Conservation (phyloP, 2,113 vertebrate species). For the Xiphias gladius region DNA sequence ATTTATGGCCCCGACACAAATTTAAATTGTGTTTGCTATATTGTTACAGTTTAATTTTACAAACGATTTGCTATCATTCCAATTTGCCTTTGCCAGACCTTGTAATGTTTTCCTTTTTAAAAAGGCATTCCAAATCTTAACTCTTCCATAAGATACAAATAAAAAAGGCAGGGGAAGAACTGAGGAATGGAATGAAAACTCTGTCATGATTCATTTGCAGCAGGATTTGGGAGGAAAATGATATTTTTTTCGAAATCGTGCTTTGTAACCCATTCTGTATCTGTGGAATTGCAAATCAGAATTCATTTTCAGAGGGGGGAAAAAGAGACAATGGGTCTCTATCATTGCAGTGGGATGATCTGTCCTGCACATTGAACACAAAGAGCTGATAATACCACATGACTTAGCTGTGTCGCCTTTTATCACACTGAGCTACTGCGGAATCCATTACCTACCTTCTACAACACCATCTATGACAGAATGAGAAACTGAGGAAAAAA, state of each 20-base stretch:
- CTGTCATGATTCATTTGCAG: constrained; percentile 16
- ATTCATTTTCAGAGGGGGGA: constrained; percentile 38
- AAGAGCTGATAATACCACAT: constrained; percentile 55
- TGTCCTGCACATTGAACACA: constrained; percentile 46
- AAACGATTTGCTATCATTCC: constrained; percentile 55
- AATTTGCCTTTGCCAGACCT: constrained; percentile 34
- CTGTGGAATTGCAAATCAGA: constrained; percentile 57
- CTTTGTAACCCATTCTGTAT: constrained; percentile 43
- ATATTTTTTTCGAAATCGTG: constrained; percentile 52
- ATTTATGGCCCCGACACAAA: constrained; percentile 58
- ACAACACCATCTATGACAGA: constrained; percentile 41
- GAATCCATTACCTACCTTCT: constrained; percentile 61
- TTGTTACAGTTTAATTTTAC: constrained; percentile 67
- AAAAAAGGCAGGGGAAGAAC: constrained; percentile 7
- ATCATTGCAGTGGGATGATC: constrained; percentile 53
- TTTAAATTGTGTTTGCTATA: constrained; percentile 67
- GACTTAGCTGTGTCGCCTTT: constrained; percentile 58
- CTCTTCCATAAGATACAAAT: constrained; percentile 34
- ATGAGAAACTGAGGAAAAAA: constrained; percentile 20
- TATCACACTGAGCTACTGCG: constrained; percentile 42
- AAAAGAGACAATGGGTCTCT: constrained; percentile 49
- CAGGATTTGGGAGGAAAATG: constrained; percentile 37
- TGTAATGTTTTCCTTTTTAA: constrained; percentile 46
- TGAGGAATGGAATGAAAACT: constrained; percentile 2
- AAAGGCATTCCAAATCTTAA: constrained; percentile 30